Evolutionary conservation across 1,140 invertebrate species (phyloP).

Genomic region (Ips typographus): DNA sequence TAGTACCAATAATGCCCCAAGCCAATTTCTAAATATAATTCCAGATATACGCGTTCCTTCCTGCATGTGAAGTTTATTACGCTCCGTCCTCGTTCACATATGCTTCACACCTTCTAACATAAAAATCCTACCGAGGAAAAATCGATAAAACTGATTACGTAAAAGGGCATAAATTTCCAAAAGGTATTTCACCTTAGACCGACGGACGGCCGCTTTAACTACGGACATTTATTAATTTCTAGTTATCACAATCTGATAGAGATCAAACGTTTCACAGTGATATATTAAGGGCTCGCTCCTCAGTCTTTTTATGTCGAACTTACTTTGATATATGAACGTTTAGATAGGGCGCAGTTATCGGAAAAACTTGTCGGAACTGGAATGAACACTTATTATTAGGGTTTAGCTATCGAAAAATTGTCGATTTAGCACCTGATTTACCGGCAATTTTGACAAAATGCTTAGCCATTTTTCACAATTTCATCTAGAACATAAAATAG

Average conservation of each 20-base stretch:
- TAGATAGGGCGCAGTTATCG: constrained; percentile 24
- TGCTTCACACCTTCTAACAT: constrained; percentile 34
- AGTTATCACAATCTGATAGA: constrained; percentile 28
- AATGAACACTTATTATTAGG: constrained; percentile 20
- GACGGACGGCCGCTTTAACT: constrained; percentile 13
- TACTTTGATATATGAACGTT: constrained; percentile 21
- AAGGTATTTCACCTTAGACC: constrained; percentile 19
- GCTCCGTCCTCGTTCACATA: constrained; percentile 16
- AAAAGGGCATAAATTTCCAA: constrained; percentile 30
- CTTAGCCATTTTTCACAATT: neutral
- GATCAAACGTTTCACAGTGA: constrained; percentile 18
- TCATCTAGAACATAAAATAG: neutral
- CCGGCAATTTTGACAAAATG: constrained; percentile 8
- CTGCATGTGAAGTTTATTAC: constrained; percentile 15
- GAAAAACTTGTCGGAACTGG: constrained; percentile 15
- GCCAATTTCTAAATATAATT: constrained; percentile 20
- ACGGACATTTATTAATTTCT: constrained; percentile 27
- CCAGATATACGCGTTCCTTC: constrained; percentile 15
- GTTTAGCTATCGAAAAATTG: constrained; percentile 21
- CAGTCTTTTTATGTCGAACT: constrained; percentile 21
- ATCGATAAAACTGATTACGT: constrained; percentile 36
- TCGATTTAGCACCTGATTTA: constrained; percentile 9
- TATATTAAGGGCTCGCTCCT: constrained; percentile 20
- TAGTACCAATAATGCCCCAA: constrained; percentile 10
- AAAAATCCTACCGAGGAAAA: constrained; percentile 22